These are phyloP conservation scores for Cuniculus paca DNA, from an alignment of 2,797 vertebrate species.

Conservation along the genomic window DNA sequence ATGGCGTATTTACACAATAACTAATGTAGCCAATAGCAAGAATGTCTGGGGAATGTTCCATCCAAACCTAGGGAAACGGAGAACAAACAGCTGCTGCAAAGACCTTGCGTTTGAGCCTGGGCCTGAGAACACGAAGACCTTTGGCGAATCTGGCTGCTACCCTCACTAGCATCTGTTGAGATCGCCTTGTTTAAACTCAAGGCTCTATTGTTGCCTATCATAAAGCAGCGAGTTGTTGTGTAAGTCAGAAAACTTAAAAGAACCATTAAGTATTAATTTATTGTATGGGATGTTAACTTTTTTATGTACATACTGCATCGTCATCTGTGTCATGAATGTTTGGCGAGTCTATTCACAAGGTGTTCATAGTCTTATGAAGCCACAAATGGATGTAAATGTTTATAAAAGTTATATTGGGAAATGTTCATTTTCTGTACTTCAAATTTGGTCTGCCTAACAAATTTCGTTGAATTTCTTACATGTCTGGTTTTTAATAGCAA, in stretches of 20 bases:
- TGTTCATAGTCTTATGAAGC: not conserved
- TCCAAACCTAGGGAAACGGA: conserved; percentile 75
- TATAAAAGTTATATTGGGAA: not conserved
- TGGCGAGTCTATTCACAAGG: not conserved
- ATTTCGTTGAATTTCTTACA: not conserved
- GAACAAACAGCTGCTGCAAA: conserved; percentile 76
- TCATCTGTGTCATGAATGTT: not conserved
- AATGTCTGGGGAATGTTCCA: conserved; percentile 66
- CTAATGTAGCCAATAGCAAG: conserved; percentile 64
- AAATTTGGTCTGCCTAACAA: not conserved
- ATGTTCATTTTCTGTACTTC: not conserved
- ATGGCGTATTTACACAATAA: conserved; percentile 63
- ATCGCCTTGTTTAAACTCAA: conserved; percentile 52
- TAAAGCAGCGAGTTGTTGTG: conserved; percentile 9
- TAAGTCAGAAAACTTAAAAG: conserved; percentile 9
- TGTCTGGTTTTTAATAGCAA: not conserved
- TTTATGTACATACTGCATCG: not conserved
- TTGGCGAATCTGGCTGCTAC: conserved; percentile 44
- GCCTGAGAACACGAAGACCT: conserved; percentile 60
- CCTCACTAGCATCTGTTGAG: conserved; percentile 71
- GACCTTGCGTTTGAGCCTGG: conserved; percentile 48
- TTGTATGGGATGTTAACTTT: not conserved
- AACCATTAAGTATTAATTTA: conserved; percentile 8
- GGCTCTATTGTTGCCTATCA: not conserved
- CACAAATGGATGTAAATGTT: not conserved